phyloP scores from a whole-genome alignment of 2,888 invertebrate genomes.

The Rhagonycha fulva region DNA sequence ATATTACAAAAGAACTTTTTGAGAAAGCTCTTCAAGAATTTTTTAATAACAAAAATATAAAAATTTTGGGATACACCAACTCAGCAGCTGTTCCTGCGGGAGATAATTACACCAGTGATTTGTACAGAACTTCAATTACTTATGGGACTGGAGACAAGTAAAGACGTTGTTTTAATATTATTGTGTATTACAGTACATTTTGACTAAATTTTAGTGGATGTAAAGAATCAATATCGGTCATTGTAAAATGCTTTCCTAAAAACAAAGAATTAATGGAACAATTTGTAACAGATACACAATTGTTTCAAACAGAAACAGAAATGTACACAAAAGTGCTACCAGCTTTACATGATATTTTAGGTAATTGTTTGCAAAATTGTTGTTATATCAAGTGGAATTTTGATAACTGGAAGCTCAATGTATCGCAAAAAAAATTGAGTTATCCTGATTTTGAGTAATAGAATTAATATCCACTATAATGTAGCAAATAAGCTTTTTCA shows the following conservation, averaged over 20 bases:
- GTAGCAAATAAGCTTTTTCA: no score
- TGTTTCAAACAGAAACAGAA: constrained; percentile 55
- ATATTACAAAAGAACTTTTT: constrained; percentile 39
- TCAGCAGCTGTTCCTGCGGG: constrained; percentile 44
- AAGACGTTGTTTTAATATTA: neutral
- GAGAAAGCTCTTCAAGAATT: constrained; percentile 38
- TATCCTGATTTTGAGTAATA: no score
- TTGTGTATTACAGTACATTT: neutral
- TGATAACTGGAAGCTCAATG: no score
- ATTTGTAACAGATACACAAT: constrained; percentile 54
- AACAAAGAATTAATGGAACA: constrained; percentile 51
- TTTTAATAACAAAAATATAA: constrained; percentile 35
- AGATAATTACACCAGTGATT: constrained; percentile 47
- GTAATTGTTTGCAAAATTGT: neutral
- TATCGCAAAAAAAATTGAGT: no score
- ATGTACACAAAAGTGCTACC: constrained; percentile 55
- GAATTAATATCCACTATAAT: no score
- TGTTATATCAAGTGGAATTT: no score
- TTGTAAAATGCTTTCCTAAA: constrained; percentile 47
- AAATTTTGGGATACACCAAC: constrained; percentile 37
- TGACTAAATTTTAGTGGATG: constrained; percentile 31
- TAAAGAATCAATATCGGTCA: constrained; percentile 41
- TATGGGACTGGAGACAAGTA: constrained; percentile 31
- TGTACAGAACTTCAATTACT: constrained; percentile 41
- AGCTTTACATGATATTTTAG: constrained; percentile 53